Base-by-base conservation (phyloP, 2,888 invertebrate species). In the Synanthedon tipuliformis region DNA sequence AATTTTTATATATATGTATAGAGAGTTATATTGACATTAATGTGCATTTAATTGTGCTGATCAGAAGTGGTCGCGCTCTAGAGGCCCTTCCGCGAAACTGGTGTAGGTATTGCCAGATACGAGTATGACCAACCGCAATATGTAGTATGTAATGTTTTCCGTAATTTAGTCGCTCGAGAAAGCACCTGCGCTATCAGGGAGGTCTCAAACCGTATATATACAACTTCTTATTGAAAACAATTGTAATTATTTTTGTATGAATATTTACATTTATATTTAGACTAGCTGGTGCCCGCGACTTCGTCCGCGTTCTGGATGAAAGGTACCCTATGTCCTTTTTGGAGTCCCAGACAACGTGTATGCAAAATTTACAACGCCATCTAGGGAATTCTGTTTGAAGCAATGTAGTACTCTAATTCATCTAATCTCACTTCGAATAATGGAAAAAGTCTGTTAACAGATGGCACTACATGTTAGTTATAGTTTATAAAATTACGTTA, bases 151-250 rank as follows among this genome's bases (percentile, higher is more conserved):
- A 40, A 15, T 41, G 49, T 52, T 41, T 40, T 52, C 40, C 40
- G 52, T 50, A 18, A 49, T 40, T 53, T 50, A 1, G 51, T 16
- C 23, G 15, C 18, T 23, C 27, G 48, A 15, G 54, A 54, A 54
- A 52, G 57, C 69, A 69, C 65, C 66, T 67, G 65, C 60, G 50
- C 63, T 49, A 53, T 55, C 58, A 55, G 67, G 74, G 72, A 59
- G 72, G 74, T 74, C 73, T 52, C 50, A 56, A 56, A 55, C 54
- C 57, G 54, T 53, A 57, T 27, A n/a, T n/a, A n/a, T n/a, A n/a
- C n/a, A 49, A 48, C 54, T 58, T 64, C 64, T 69, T 72, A 62
- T 67, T 66, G 63, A 69, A 23, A 60, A 60, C 68, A 68, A 68
- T 60, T 68, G 64, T 57, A 41, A 49, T 48, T 50, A 40, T 52